A percentile compares a stretch with the other conserved stretches of the same genome.
Evolutionary conservation across 92 coral and sea anemone genomes (phyloP).

Genomic region (Umimayanthus chanpuru): DNA sequence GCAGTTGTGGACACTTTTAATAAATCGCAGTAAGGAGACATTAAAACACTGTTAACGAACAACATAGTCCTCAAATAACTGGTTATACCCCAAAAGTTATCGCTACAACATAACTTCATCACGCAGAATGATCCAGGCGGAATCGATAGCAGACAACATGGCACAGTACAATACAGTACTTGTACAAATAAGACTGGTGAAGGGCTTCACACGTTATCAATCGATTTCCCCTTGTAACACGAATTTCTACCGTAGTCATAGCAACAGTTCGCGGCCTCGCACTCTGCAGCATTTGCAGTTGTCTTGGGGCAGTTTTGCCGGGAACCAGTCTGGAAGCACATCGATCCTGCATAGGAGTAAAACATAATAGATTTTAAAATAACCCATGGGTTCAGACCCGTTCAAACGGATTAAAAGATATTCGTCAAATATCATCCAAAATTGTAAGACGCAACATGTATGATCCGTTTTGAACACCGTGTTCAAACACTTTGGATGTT

Average conservation of each 20-base stretch:
- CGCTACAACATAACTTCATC: background rate
- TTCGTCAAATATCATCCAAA: too few species aligned
- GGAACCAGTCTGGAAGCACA: background rate
- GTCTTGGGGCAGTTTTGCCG: background rate
- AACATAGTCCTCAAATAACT: too few species aligned
- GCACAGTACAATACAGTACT: background rate
- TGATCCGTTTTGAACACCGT: too few species aligned
- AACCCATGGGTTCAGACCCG: too few species aligned
- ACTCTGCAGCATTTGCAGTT: background rate
- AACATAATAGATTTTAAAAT: too few species aligned
- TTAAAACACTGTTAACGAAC: too few species aligned
- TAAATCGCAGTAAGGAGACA: too few species aligned
- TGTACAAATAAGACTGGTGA: background rate
- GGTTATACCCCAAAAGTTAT: too few species aligned
- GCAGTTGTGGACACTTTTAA: too few species aligned
- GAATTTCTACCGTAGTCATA: background rate
- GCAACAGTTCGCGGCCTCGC: slow-evolving; percentile 8
- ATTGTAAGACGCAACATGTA: too few species aligned
- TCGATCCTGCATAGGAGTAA: background rate
- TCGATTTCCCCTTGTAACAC: slow-evolving; percentile 1
- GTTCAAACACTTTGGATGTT: too few species aligned
- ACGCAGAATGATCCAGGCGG: background rate
- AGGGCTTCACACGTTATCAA: background rate
- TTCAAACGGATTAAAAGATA: too few species aligned
- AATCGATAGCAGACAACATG: background rate